Percentiles rank a stretch among this genome's conserved stretches.
Evolutionary conservation across 2,113 vertebrate genomes (phyloP).

Genomic region (Rousettus leschenaultii): DNA sequence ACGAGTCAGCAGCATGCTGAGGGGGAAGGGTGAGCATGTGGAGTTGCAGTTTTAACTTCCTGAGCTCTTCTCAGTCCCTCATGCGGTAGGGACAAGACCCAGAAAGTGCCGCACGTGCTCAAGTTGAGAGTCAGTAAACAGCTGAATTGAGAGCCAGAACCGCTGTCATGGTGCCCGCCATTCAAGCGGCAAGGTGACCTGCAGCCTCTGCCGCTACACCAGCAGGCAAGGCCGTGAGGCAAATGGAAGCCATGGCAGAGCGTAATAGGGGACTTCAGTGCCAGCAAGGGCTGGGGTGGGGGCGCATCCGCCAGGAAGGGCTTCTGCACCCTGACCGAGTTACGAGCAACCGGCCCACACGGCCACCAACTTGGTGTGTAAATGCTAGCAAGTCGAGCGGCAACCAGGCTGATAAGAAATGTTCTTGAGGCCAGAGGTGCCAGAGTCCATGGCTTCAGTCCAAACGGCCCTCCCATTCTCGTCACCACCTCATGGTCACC

Average conservation of each 20-base stretch:
- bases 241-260: neutral
- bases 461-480: neutral
- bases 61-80: neutral
- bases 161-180: accelerated
- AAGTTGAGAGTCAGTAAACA: neutral
- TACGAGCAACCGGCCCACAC: neutral
- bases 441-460: neutral
- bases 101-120: neutral
- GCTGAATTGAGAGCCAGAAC: neutral
- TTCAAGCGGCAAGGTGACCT: neutral
- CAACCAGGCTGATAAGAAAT: neutral
- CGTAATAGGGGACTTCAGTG: neutral
- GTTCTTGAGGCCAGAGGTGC: neutral
- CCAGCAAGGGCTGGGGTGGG: neutral
- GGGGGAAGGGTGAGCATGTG: accelerated
- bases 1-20: neutral
- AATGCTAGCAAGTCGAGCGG: neutral
- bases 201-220: neutral
- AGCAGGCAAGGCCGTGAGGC: too few species aligned
- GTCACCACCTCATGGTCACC: neutral
- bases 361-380: neutral
- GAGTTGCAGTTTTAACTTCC: neutral
- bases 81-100: neutral
- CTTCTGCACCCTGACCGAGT: neutral
- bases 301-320: neutral